Base-by-base conservation (phyloP, 2,888 invertebrate species). In the Apodemia mormo region DNA sequence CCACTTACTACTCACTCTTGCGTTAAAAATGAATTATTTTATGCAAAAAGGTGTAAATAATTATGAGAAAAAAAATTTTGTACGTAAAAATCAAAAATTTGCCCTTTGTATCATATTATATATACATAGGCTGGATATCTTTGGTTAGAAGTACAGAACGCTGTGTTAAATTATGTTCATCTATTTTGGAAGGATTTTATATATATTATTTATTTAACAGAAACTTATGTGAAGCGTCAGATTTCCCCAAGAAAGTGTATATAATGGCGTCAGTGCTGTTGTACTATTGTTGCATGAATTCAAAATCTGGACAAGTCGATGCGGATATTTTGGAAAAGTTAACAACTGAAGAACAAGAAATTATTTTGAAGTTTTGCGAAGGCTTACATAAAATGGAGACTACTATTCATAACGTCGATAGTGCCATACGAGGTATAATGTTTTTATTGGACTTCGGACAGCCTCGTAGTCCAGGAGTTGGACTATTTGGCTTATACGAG, bases 311-410 rank as follows among this genome's bases (percentile, higher is more conserved):
- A 0, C 58, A 71, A 0, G 87, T 89, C 0, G 84, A 86, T 54
- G 74, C 66, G 1, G 88, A 89, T 33, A 88, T 90, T 29, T 85
- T 84, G 61, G 66, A 67, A 2, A 75, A 82, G 10, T 67, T 90
- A 3, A 70, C 49, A 2, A 79, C 78, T 40, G 37, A 67, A 0
- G 85, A 89, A 29, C 88, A 89, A 49, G 82, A 85, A 66, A 74
- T 85, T 73, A 83, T 90, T 9, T 52, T 89, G 7, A 84, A 79
- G 71, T 88, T 84, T 72, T 90, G 90, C 56, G 89, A 90, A 73
- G 79, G 73, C 2, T 71, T 90, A 0, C 76, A 74, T 2, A 81
- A 85, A 0, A 83, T 85, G 82, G 88, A 88, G 69, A 80, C 81
- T 0, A 89, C 89, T 3, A 70, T 83, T 0, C 77, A 81, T 67